A percentile compares a stretch with the other conserved stretches of the same genome.
Conservation (phyloP, 2,888 invertebrate species). For the Melanostoma scalare region DNA sequence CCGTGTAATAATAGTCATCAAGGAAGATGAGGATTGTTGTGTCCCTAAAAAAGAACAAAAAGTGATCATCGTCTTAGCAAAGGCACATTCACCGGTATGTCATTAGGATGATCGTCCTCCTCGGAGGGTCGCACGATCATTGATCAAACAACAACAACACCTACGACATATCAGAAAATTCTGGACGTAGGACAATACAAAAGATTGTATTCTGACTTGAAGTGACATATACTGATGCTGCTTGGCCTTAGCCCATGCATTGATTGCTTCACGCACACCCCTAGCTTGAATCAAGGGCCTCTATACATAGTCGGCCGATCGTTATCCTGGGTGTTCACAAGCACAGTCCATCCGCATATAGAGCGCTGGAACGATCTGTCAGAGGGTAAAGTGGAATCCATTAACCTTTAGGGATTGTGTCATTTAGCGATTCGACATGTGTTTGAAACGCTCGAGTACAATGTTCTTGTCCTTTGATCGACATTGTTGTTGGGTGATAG, state of each 20-base stretch:
- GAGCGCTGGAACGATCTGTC: constrained; percentile 61
- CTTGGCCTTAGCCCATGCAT: constrained; percentile 31
- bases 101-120: constrained; percentile 62
- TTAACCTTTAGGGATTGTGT: constrained; percentile 70
- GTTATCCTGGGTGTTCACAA: constrained; percentile 36
- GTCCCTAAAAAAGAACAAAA: constrained; percentile 23
- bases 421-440: constrained; percentile 73
- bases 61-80: constrained; percentile 29
- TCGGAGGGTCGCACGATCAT: constrained; percentile 64
- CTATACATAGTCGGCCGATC: constrained; percentile 8
- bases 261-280: constrained; percentile 46
- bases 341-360: background rate
- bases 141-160: constrained; percentile 62
- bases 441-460: constrained; percentile 62
- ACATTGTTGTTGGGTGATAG: constrained; percentile 40
- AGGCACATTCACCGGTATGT: constrained; percentile 66
- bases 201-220: constrained; percentile 51
- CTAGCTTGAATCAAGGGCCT: constrained; percentile 48
- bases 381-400: constrained; percentile 69
- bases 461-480: constrained; percentile 66
- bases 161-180: constrained; percentile 38
- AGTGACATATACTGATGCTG: constrained; percentile 46
- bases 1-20: constrained; percentile 66
- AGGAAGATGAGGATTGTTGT: constrained; percentile 35
- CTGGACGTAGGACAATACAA: constrained; percentile 26